Base-by-base conservation (phyloP, 2,113 vertebrate species). In the Cavia aperea region DNA sequence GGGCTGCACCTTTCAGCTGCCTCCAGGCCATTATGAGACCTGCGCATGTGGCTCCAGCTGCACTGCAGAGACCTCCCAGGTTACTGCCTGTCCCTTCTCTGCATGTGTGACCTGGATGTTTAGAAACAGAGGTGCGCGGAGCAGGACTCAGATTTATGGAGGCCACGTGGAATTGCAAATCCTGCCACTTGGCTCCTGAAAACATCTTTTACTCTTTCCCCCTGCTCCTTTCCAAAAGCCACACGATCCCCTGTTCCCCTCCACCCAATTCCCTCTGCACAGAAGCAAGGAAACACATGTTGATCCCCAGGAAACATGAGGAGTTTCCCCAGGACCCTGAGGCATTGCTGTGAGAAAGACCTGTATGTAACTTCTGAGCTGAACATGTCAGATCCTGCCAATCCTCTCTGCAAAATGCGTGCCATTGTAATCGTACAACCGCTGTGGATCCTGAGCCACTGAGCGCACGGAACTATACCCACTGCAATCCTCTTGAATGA, bases 401-500 rank as follows among this genome's bases (percentile, higher is more conserved):
- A 72, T 84, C 90, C 60, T 90, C 51, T 73, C 4, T 7, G 79
- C 88, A 51, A 39, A 81, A 24, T 63, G 43, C 43, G 63, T 29
- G 43, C 15, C 62, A 9, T 58, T 5, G 81, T 51, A 91, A 65
- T 56, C 85, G 11, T 75, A 65, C 16, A 58, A 58, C 81, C 49
- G 14, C 68, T 9, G 19, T 23, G 73, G 77, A 88, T 73, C 73
- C 79, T 3, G 51, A 96, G 63, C 73, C 82, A 75, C 88, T 88
- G 77, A 72, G 84, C 58, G 51, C 54, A 75, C 1, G 75, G 88
- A 90, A 86, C 63, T 66, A 83, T 24, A 49, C 58, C 39, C 68
- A 66, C 1, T 39, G 90, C 82, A 88, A 14, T 72, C 63, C 43
- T 88, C 90, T 78, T 70, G 86, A 93, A 88, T 88, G 93, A 90